Percentiles rank a stretch among this genome's conserved stretches.
These are phyloP conservation scores for Sebastes trivittatus DNA, from an alignment of 2,797 vertebrate species.

Conservation along the genomic window DNA sequence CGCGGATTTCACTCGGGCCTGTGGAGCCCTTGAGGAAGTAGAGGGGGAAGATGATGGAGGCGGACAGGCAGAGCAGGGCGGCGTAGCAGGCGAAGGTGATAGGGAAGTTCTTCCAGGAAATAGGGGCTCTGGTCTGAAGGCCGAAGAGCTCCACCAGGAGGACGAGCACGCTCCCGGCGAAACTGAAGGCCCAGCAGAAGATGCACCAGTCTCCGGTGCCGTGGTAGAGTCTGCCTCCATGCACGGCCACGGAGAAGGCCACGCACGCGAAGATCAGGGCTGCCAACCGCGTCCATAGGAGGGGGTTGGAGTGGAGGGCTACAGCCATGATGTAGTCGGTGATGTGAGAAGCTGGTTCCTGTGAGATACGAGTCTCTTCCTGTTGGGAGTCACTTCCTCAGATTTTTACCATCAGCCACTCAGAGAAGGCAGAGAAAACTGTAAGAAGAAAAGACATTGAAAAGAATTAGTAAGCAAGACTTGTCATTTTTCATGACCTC, in stretches of 20 bases:
- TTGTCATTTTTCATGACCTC: neutral
- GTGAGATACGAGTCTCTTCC: neutral
- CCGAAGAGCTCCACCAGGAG: conserved; percentile 87
- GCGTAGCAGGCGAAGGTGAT: conserved; percentile 92
- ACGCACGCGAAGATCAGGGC: conserved; percentile 86
- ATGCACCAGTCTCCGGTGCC: conserved; percentile 87
- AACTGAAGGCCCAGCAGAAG: conserved; percentile 93
- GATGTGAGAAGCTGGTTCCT: neutral
- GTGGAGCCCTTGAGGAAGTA: conserved; percentile 78
- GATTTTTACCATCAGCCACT: conserved; percentile 10
- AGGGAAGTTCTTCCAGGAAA: conserved; percentile 94
- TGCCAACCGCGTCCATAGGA: conserved; percentile 86
- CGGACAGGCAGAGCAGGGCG: conserved; percentile 87
- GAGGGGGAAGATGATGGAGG: conserved; percentile 91
- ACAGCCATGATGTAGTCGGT: conserved; percentile 67
- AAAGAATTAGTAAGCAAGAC: neutral
- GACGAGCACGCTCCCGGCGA: conserved; percentile 86
- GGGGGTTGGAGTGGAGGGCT: conserved; percentile 76
- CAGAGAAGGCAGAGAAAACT: conserved; percentile 30
- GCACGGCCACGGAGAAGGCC: conserved; percentile 88
- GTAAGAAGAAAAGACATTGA: conserved; percentile 24
- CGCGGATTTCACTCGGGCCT: neutral
- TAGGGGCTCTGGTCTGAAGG: conserved; percentile 83
- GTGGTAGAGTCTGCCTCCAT: conserved; percentile 42
- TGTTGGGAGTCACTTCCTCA: conserved; percentile 6